Conservation (phyloP, 2,888 invertebrate genomes). For the Synanthedon vespiformis region DNA sequence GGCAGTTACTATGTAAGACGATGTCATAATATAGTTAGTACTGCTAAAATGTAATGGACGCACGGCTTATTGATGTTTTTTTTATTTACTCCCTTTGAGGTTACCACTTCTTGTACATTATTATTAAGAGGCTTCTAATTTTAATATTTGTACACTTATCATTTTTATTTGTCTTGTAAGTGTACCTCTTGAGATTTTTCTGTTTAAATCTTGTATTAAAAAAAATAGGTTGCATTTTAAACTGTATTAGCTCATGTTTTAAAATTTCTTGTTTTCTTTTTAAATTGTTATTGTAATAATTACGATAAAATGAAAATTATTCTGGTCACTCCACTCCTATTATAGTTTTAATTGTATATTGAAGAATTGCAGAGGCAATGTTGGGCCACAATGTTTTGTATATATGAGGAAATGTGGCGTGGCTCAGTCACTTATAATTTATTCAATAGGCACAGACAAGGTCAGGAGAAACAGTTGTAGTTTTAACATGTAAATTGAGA, state of each 20-base stretch:
- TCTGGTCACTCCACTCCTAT: conserved; percentile 58
- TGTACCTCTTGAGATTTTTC: too few relatives aligned
- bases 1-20: too few relatives aligned
- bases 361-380: conserved; percentile 16
- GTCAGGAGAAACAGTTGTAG: conserved; percentile 35
- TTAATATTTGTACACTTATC: conserved; percentile 5
- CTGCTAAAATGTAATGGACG: too few relatives aligned
- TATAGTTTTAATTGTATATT: conserved; percentile 32
- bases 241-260: conserved; percentile 13
- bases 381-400: conserved; percentile 31
- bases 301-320: conserved; percentile 32
- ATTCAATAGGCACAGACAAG: conserved; percentile 34
- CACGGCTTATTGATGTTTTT: conserved; percentile 17
- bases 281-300: conserved; percentile 33
- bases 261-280: conserved; percentile 25
- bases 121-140: conserved; percentile 45
- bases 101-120: conserved; percentile 39
- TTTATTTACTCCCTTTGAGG: conserved; percentile 31
- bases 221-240: too few relatives aligned
- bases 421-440: conserved; percentile 37
- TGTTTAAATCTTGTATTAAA: too few relatives aligned
- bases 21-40: too few relatives aligned
- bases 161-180: too few relatives aligned
- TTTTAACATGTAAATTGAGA: conserved; percentile 57
- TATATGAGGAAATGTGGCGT: conserved; percentile 31